A percentile compares a stretch with the other conserved stretches of the same genome.
Evolutionary conservation across 2,797 vertebrate species (phyloP).

Genomic region (Spinus olivaceus): DNA sequence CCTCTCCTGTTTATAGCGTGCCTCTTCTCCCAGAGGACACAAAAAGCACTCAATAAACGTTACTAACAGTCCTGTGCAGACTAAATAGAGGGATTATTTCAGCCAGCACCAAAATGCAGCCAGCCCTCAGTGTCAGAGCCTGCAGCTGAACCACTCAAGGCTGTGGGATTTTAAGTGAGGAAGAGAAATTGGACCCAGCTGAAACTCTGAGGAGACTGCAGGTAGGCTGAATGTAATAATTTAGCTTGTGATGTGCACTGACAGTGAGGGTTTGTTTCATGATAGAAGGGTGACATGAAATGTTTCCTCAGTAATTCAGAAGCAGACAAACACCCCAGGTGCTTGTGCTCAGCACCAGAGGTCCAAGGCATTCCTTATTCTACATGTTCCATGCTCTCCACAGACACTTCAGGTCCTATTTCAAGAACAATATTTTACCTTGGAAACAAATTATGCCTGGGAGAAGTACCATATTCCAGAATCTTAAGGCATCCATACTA

Average conservation of each 20-base stretch:
- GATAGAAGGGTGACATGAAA: background rate
- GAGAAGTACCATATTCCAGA: background rate
- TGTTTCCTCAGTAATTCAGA: background rate
- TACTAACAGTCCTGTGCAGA: constrained; percentile 18
- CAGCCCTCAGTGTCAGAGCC: background rate
- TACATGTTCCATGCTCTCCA: background rate
- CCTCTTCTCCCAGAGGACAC: constrained; percentile 15
- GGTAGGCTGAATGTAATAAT: background rate
- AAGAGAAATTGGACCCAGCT: background rate
- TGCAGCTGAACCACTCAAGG: background rate
- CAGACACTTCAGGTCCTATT: background rate
- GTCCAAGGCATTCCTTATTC: background rate
- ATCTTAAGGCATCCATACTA: background rate
- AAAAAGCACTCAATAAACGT: constrained; percentile 17
- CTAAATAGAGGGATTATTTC: constrained; percentile 55
- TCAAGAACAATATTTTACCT: constrained; percentile 17
- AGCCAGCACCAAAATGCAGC: background rate
- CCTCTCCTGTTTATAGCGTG: constrained; percentile 21
- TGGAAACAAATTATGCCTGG: background rate
- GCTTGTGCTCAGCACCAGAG: background rate
- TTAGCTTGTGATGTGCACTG: background rate
- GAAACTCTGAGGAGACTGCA: background rate
- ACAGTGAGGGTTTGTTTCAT: background rate
- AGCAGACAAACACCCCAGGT: background rate
- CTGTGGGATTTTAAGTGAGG: background rate